Evolutionary conservation across 2,113 vertebrate species (phyloP), one percentile per base, ranked within the genome.

Genomic region (Charina bottae): DNA sequence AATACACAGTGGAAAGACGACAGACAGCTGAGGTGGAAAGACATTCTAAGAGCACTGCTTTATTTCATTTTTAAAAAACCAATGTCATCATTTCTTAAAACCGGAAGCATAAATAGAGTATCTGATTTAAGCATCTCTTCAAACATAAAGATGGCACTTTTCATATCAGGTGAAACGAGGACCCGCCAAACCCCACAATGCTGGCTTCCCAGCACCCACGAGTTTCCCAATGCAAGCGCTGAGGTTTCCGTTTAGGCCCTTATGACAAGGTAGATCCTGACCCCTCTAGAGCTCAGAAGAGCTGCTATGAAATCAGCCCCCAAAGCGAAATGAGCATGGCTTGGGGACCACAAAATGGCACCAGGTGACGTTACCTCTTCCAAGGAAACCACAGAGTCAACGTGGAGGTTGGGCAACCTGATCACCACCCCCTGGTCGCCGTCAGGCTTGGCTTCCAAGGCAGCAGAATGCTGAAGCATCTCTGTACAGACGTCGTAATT

Each of bases 401-500:
- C 96, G 0, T 98, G 97, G 3, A 99, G 98, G 91, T 99, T 99
- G 21, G 99, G 99, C 92, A 99, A 93, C 10, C 97, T 95, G 92
- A 99, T 97, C 13, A 98, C 9, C 0, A 97, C 91, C 93, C 95
- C 97, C n/a, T 95, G 78, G 21, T 97, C 97, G 3, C 96, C 96
- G 4, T 96, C 93, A 10, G 93, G 94, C 58, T 97, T 96, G 26
- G 96, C 87, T 37, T 96, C 96, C 11, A 88, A 49, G 24, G 96
- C 88, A 0, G 94, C 95, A 42, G 97, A 96, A 94, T 95, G 98
- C 96, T 99, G 99, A 10, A 99, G 97, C 94, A 99, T 96, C 59
- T 99, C 98, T 3, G 97, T 98, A 93, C 99, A 99, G 89, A 99
- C 97, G 85, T 99, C 99, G 59, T 99, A 99, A 97, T 99, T 99